Percentiles rank a stretch among this genome's conserved stretches.
These are phyloP conservation scores for Macrotus californicus DNA, from an alignment of 2,113 vertebrate genomes.

Conservation along the genomic window DNA sequence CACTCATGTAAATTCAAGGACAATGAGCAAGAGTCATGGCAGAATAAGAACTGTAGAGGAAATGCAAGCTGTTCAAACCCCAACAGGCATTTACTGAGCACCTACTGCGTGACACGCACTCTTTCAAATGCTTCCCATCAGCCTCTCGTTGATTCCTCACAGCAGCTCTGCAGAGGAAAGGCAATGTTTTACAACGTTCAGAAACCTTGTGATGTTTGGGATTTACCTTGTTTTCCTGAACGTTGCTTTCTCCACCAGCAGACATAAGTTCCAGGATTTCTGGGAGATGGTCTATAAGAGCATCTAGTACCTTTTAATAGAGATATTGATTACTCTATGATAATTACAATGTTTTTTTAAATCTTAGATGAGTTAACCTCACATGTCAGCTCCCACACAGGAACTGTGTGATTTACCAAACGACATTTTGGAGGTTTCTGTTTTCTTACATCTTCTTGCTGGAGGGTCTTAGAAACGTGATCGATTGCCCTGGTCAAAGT, in stretches of 20 bases:
- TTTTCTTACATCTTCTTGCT: constrained; percentile 3
- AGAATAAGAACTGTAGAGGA: neutral
- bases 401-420: neutral
- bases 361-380: neutral
- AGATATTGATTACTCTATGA: constrained; percentile 47
- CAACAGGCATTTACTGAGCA: neutral
- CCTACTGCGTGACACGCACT: no score
- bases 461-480: neutral
- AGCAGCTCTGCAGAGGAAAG: neutral
- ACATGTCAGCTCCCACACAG: neutral
- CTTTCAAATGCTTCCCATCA: neutral
- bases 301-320: constrained; percentile 89
- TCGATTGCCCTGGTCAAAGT: neutral
- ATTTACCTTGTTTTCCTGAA: constrained; percentile 88
- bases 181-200: neutral
- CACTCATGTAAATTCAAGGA: neutral
- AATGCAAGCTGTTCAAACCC: neutral
- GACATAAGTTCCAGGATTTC: constrained; percentile 91
- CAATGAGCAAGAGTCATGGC: neutral
- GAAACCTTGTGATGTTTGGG: neutral
- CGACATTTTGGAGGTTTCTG: neutral
- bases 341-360: constrained; percentile 6
- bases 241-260: constrained; percentile 85
- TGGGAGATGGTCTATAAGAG: constrained; percentile 89
- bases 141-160: neutral